phyloP scores from a whole-genome alignment of 2,888 invertebrate genomes.

The Eurois occulta region DNA sequence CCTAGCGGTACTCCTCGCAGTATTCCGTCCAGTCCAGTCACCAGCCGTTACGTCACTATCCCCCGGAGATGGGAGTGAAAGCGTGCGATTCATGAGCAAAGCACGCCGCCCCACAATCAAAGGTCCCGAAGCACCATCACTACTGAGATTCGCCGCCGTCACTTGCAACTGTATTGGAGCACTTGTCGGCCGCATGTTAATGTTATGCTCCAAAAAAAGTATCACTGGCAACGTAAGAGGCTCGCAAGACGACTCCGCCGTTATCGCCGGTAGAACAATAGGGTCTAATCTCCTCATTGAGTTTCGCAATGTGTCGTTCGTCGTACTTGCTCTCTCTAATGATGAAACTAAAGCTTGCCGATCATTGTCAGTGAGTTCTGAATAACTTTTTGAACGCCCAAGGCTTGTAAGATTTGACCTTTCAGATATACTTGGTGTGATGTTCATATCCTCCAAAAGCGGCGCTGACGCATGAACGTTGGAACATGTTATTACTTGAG shows the following conservation, averaged over 20 bases:
- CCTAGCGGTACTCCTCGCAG: slow-evolving; percentile 81
- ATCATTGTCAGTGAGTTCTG: slow-evolving; percentile 79
- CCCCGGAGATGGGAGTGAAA: slow-evolving; percentile 86
- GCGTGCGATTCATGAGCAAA: slow-evolving; percentile 85
- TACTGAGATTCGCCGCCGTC: slow-evolving; percentile 86
- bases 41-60: slow-evolving; percentile 84
- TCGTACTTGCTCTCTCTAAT: slow-evolving; percentile 80
- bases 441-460: slow-evolving; percentile 72
- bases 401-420: slow-evolving; percentile 73
- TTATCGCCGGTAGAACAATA: slow-evolving; percentile 84
- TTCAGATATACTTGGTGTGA: slow-evolving; percentile 72
- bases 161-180: slow-evolving; percentile 88
- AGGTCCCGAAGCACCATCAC: slow-evolving; percentile 84
- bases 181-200: slow-evolving; percentile 87
- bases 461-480: slow-evolving; percentile 72
- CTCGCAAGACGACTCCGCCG: slow-evolving; percentile 79
- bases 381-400: slow-evolving; percentile 86
- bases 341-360: slow-evolving; percentile 75
- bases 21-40: slow-evolving; percentile 84
- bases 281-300: slow-evolving; percentile 88
- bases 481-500: slow-evolving; percentile 81
- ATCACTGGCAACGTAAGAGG: slow-evolving; percentile 87
- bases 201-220: slow-evolving; percentile 86
- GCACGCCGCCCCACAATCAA: slow-evolving; percentile 86
- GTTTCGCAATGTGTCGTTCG: slow-evolving; percentile 82